These are phyloP conservation scores for Circaetus gallicus DNA, from an alignment of 2,113 vertebrate genomes.

Conservation along the genomic window DNA sequence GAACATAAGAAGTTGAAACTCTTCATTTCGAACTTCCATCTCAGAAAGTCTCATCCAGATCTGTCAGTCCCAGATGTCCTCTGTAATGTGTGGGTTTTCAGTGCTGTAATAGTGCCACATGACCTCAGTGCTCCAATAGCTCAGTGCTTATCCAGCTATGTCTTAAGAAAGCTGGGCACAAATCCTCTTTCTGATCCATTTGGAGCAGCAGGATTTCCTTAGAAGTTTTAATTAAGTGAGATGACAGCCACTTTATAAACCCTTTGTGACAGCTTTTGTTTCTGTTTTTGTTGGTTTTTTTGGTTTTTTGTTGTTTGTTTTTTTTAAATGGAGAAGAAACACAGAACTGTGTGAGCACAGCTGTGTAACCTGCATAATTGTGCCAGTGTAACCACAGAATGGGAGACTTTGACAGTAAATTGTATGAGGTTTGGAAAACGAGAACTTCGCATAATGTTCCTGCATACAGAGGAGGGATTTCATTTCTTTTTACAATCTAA, in stretches of 20 bases:
- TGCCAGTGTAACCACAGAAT: neutral
- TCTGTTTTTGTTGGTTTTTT: neutral
- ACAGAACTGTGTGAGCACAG: neutral
- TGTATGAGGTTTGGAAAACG: neutral
- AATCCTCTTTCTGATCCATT: neutral
- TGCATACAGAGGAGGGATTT: neutral
- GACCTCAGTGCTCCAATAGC: neutral
- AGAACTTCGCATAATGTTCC: neutral
- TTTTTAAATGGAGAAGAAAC: neutral
- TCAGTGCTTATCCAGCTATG: neutral
- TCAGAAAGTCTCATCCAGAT: neutral
- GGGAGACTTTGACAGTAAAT: neutral
- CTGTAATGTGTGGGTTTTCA: neutral
- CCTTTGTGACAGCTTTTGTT: neutral
- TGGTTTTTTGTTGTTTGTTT: neutral
- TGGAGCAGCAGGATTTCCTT: neutral
- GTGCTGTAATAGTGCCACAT: rapidly evolving
- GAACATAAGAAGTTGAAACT: neutral
- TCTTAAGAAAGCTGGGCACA: neutral
- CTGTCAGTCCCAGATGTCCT: neutral
- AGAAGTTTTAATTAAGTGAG: neutral
- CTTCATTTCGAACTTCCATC: neutral
- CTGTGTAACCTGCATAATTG: neutral
- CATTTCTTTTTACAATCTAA: neutral
- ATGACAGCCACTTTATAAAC: neutral